phyloP scores from a whole-genome alignment of 2,113 vertebrate species.

The Murina feae region DNA sequence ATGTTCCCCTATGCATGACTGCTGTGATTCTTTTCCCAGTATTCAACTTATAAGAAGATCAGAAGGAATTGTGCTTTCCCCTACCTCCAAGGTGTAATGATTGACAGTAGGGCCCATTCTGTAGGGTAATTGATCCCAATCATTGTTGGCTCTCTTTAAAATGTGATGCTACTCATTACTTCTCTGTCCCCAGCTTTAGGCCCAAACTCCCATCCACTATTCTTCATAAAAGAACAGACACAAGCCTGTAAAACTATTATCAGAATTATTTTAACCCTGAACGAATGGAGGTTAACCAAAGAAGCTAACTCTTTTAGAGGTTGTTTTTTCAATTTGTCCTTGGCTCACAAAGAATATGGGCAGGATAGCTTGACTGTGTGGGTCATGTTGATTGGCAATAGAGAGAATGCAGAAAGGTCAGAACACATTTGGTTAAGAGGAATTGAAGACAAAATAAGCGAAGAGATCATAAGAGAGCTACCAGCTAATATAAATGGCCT shows the following conservation, averaged over 20 bases:
- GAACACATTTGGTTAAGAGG: conserved; percentile 35
- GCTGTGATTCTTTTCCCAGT: neutral
- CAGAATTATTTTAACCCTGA: neutral
- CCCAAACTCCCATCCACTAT: neutral
- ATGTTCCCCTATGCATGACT: neutral
- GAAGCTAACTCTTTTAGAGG: neutral
- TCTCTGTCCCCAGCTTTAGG: conserved; percentile 22
- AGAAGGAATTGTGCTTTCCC: neutral
- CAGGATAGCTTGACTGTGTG: neutral
- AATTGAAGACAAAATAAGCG: conserved; percentile 48
- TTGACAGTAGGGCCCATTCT: neutral
- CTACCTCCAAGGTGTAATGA: neutral
- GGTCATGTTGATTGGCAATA: neutral
- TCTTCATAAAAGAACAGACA: conserved; percentile 33
- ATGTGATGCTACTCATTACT: neutral
- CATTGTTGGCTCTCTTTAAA: neutral
- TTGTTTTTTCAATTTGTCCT: conserved; percentile 43
- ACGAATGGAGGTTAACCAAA: neutral
- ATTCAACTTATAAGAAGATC: neutral
- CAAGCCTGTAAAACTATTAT: conserved; percentile 31
- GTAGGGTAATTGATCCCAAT: neutral
- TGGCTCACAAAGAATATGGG: neutral
- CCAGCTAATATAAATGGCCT: conserved; percentile 44
- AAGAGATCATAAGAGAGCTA: conserved; percentile 24
- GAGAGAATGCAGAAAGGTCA: conserved; percentile 40